Percentiles rank a stretch among this genome's conserved stretches.
phyloP scores from a whole-genome alignment of 2,797 vertebrate genomes.

The Clarias pachynema region DNA sequence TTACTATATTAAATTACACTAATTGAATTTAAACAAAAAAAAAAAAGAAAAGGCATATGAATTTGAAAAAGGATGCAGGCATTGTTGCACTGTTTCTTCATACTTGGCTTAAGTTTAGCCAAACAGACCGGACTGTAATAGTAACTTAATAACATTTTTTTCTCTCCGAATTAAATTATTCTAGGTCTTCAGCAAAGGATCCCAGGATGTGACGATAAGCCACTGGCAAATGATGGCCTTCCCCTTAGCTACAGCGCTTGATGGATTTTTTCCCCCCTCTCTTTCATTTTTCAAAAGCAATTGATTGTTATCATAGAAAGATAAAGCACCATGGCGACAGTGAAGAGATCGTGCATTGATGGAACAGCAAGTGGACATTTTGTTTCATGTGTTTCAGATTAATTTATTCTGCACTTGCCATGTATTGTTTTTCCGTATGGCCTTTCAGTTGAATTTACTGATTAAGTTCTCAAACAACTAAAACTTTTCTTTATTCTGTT shows the following conservation, averaged over 20 bases:
- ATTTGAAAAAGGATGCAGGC: conserved; percentile 11
- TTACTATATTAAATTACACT: conserved; percentile 17
- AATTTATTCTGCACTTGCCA: conserved; percentile 13
- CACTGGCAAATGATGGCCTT: conserved; percentile 33
- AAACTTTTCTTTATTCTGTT: background rate
- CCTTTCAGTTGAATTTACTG: background rate
- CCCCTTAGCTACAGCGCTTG: conserved; percentile 20
- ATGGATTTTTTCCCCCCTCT: conserved; percentile 55
- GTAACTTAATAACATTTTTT: conserved; percentile 37
- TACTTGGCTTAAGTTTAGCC: conserved; percentile 26
- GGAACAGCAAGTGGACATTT: conserved; percentile 30
- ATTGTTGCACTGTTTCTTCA: background rate
- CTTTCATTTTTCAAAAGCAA: conserved; percentile 52
- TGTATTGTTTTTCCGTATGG: background rate
- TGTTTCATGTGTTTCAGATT: conserved; percentile 26
- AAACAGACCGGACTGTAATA: conserved; percentile 29
- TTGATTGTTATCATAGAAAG: conserved; percentile 56
- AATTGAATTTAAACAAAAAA: background rate
- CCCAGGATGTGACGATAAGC: conserved; percentile 28
- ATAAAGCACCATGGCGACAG: conserved; percentile 26
- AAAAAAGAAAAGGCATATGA: conserved; percentile 6
- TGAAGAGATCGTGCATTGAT: conserved; percentile 20
- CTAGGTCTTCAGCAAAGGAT: conserved; percentile 27
- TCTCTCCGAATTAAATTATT: conserved; percentile 28
- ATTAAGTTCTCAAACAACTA: background rate